Conservation (phyloP, 1,140 invertebrate species). For the Drosophila takahashii region DNA sequence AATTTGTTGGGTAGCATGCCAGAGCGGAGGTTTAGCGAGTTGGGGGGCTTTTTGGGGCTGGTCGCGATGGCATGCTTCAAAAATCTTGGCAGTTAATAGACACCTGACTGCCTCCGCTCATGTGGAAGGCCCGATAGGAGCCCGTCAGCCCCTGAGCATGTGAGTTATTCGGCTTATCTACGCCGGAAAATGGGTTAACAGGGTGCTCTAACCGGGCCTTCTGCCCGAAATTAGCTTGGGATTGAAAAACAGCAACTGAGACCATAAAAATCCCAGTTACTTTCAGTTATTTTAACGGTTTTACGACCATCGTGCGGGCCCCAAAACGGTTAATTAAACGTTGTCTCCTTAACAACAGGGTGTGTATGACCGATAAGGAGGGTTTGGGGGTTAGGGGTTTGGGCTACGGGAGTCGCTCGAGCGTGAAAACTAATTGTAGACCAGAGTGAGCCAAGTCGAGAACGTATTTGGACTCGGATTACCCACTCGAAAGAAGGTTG, state of each 20-base stretch:
- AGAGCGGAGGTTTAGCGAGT: background rate
- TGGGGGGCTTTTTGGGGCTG: background rate
- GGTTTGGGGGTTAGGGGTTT: background rate
- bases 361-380: slow-evolving; percentile 32
- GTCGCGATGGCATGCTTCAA: slow-evolving; percentile 37
- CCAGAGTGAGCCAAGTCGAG: slow-evolving; percentile 29
- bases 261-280: slow-evolving; percentile 41
- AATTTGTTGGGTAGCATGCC: slow-evolving; percentile 53
- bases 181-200: slow-evolving; percentile 49
- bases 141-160: slow-evolving; percentile 26
- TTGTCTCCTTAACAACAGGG: slow-evolving; percentile 46
- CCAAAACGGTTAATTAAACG: slow-evolving; percentile 69
- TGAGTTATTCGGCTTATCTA: slow-evolving; percentile 39
- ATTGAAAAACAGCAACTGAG: slow-evolving; percentile 21
- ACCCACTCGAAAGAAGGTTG: slow-evolving; percentile 34
- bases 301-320: slow-evolving; percentile 45
- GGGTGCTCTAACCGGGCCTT: slow-evolving; percentile 1
- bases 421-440: slow-evolving; percentile 66
- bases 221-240: slow-evolving; percentile 28
- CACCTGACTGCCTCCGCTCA: slow-evolving; percentile 42
- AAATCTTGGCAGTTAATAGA: slow-evolving; percentile 56
- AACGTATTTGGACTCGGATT: slow-evolving; percentile 30
- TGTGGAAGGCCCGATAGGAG: slow-evolving; percentile 45
- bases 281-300: slow-evolving; percentile 39
- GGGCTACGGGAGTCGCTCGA: slow-evolving; percentile 29